phyloP scores from a whole-genome alignment of 2,797 vertebrate species.

The Erithacus rubecula region DNA sequence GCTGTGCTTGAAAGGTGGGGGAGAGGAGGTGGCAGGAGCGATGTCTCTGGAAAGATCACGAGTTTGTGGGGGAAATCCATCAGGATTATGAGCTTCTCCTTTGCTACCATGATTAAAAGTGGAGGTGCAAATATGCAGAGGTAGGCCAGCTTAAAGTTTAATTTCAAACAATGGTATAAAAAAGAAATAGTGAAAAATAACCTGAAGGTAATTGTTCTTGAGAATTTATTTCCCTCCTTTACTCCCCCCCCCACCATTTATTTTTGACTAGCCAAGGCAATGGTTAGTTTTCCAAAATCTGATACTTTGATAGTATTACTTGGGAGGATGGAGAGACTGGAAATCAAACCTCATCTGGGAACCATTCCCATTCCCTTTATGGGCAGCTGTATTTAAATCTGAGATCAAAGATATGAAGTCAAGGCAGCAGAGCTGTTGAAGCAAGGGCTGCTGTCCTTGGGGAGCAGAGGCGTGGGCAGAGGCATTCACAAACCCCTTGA shows the following conservation, averaged over 20 bases:
- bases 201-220: background rate
- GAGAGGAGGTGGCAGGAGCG: background rate
- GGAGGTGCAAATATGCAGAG: background rate
- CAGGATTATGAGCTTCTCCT: background rate
- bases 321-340: background rate
- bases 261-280: background rate
- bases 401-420: constrained; percentile 3
- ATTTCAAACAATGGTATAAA: constrained; percentile 4
- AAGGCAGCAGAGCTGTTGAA: background rate
- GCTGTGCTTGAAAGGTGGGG: background rate
- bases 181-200: constrained; percentile 5
- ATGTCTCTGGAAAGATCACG: background rate
- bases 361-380: background rate
- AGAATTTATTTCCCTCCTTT: background rate
- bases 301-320: background rate
- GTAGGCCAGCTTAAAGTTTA: background rate
- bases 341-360: background rate
- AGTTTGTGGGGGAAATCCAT: constrained; percentile 7
- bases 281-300: background rate
- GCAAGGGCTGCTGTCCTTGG: background rate
- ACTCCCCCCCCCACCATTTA: background rate
- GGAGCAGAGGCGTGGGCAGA: constrained; percentile 4
- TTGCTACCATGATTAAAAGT: background rate
- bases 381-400: background rate
- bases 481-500: background rate